A percentile compares a stretch with the other conserved stretches of the same genome.
These are phyloP conservation scores for Argyra leucocephala DNA, from an alignment of 2,888 invertebrate species.

Conservation along the genomic window DNA sequence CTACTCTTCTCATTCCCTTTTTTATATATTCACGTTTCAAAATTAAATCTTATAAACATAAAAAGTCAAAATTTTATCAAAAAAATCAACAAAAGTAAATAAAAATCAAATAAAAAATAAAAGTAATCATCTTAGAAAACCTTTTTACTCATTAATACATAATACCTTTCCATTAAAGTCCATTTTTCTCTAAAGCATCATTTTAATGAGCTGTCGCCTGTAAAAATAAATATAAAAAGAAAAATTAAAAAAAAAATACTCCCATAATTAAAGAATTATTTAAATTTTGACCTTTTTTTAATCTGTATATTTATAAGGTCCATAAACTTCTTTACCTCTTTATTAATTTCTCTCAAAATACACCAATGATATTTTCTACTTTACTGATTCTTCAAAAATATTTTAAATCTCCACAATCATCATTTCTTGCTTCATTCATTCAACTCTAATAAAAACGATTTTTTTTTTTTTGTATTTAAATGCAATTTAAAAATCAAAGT, in stretches of 20 bases:
- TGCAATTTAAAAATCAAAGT: not conserved
- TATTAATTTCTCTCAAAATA: not conserved
- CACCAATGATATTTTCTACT: not conserved
- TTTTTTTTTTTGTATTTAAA: not conserved
- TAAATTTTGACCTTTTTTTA: not conserved
- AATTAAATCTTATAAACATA: too few species aligned
- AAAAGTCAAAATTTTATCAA: too few species aligned
- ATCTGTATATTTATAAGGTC: not conserved
- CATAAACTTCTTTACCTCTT: not conserved
- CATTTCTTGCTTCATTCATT: constrained; percentile 8
- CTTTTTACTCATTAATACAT: too few species aligned
- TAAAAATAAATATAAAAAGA: not conserved
- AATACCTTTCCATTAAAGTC: too few species aligned
- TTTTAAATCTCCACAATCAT: not conserved
- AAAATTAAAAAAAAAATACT: not conserved
- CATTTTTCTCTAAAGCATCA: too few species aligned
- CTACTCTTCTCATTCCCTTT: too few species aligned
- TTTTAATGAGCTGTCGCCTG: not conserved
- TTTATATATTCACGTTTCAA: too few species aligned
- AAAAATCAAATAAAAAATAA: too few species aligned
- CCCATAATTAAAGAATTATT: not conserved
- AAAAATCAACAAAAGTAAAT: too few species aligned
- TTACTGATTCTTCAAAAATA: not conserved
- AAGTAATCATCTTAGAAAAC: too few species aligned
- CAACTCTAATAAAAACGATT: not conserved